Evolutionary conservation across 2,888 invertebrate genomes (phyloP).

Genomic region (Keiferia lycopersicella): DNA sequence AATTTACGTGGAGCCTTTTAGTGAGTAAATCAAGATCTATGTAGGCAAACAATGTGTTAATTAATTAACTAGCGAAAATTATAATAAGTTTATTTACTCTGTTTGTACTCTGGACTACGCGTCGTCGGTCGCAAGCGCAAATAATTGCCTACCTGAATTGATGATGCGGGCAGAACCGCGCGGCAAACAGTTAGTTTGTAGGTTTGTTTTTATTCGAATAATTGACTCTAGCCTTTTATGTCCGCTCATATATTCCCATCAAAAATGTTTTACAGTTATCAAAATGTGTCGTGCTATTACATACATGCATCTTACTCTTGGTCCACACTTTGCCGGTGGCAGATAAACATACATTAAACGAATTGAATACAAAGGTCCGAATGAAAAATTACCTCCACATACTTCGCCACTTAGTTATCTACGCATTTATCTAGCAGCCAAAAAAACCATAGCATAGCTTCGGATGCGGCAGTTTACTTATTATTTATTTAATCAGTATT

Average conservation of each 20-base stretch:
- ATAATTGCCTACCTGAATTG: too few species aligned
- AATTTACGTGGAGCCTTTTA: too few species aligned
- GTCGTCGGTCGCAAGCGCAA: too few species aligned
- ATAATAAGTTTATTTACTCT: too few species aligned
- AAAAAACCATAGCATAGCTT: neutral
- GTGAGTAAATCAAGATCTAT: too few species aligned
- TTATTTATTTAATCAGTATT: too few species aligned
- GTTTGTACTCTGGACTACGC: too few species aligned
- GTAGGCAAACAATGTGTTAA: too few species aligned
- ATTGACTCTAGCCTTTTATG: neutral
- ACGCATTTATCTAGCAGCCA: slow-evolving; percentile 19
- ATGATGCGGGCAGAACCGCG: too few species aligned
- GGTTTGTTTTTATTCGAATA: neutral
- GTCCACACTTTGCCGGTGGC: slow-evolving; percentile 26
- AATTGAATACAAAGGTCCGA: slow-evolving; percentile 28
- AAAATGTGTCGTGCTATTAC: slow-evolving; percentile 24
- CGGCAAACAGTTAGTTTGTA: too few species aligned
- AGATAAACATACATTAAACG: slow-evolving; percentile 34
- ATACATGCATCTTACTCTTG: slow-evolving; percentile 29
- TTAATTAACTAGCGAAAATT: too few species aligned
- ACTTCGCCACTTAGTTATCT: slow-evolving; percentile 33
- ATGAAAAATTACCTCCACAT: slow-evolving; percentile 37
- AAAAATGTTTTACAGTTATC: slow-evolving; percentile 24
- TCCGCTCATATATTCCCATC: slow-evolving; percentile 14
- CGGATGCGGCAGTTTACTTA: neutral